Evolutionary conservation across 1,140 invertebrate genomes (phyloP), one percentile per base, ranked within the genome.

Genomic region (Pectinophora gossypiella): DNA sequence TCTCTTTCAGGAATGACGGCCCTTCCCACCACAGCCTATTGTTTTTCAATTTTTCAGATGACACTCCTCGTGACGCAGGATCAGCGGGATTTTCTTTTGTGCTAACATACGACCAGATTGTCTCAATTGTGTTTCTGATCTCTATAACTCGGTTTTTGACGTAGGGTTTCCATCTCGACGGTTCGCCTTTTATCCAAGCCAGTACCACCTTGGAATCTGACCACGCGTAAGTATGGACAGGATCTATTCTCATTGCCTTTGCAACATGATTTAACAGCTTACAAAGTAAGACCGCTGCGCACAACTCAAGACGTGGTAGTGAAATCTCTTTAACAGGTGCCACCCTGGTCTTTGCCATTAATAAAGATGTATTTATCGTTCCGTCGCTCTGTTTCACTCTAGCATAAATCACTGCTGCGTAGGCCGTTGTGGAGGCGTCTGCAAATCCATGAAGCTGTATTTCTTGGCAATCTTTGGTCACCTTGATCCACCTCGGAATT

Each of bases 341-440:
- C 9, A 50, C 32, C 15, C 21, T 45, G 2, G 43, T 45, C 21
- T 45, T 45, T 20, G 19, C 20, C n/a, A n/a, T n/a, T n/a, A n/a
- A n/a, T n/a, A n/a, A n/a, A n/a, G 20, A 42, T 9, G 20, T 16
- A 1, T 21, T 16, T 12, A 42, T n/a, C 1, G 6, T 40, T 47
- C 56, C 19, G n/a, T 13, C 12, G 7, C 5, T 2, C 13, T 1
- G 1, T 27, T 10, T 38, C 3, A 36, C 32, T 35, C 13, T 21
- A 20, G 7, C 6, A n/a, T 32, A 38, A 40, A 21, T 22, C 15
- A 40, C 19, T 19, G 69, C 62, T 0, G 56, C 59, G 46, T 70
- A 72, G 13, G 64, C 60, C 20, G 20, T 20, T 6, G 21, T 23
- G 7, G 60, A 66, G 0, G 71, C 64, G 56, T 79, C 76, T 1